Conservation (phyloP, 2,113 vertebrate species). For the Campylomormyrus numenius region DNA sequence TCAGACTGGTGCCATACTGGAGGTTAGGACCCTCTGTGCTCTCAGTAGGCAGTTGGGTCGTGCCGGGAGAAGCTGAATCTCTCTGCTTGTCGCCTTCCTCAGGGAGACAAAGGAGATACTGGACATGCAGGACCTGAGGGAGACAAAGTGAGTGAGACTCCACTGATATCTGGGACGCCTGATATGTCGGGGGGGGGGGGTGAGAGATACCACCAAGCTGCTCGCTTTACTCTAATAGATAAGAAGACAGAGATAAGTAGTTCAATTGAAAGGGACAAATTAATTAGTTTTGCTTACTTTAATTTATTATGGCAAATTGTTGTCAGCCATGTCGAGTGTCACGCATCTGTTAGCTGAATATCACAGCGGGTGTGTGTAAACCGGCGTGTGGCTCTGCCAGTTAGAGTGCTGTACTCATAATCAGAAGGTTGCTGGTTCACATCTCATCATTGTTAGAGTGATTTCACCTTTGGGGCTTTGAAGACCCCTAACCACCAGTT, state of each 20-base stretch:
- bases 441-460: too few relatives aligned
- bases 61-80: background rate
- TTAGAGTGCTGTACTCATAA: background rate
- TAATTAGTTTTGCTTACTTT: background rate
- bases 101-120: constrained; percentile 38
- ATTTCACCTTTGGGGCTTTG: too few relatives aligned
- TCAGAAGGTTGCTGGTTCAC: background rate
- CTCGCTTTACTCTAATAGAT: background rate
- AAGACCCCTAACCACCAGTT: background rate
- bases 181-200: background rate
- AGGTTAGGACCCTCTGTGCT: background rate
- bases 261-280: background rate
- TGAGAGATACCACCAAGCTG: background rate
- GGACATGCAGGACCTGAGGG: constrained; percentile 31
- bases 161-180: background rate
- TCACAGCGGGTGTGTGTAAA: background rate
- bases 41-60: background rate
- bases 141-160: constrained; percentile 13
- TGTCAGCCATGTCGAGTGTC: background rate
- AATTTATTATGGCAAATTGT: background rate
- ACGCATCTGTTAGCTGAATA: background rate
- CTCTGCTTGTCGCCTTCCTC: background rate
- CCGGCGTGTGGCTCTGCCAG: background rate
- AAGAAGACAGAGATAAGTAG: background rate
- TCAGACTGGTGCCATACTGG: background rate